Percentiles rank a stretch among this genome's conserved stretches.
Evolutionary conservation across 2,888 invertebrate genomes (phyloP).

Genomic region (Hemithea aestivaria): DNA sequence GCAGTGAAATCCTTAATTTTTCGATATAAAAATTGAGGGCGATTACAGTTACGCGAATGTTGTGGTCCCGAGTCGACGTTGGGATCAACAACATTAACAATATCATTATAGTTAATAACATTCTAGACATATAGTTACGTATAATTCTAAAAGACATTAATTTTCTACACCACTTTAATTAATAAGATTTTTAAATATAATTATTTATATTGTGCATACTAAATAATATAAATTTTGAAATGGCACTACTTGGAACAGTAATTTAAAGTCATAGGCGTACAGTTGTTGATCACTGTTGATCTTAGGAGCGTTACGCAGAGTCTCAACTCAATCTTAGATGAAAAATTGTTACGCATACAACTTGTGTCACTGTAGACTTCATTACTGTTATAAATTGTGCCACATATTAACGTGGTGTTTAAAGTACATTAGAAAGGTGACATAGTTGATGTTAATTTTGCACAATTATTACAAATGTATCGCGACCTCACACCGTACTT

Average conservation of each 20-base stretch:
- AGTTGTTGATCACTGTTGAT: too few species aligned
- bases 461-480: constrained; percentile 27
- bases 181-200: constrained; percentile 25
- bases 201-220: constrained; percentile 40
- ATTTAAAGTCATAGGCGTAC: constrained; percentile 4
- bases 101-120: constrained; percentile 20
- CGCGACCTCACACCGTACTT: constrained; percentile 18
- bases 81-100: too few species aligned
- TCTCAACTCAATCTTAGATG: too few species aligned
- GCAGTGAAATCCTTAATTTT: too few species aligned
- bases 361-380: too few species aligned
- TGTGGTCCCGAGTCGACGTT: too few species aligned
- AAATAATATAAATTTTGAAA: constrained; percentile 30
- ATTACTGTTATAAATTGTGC: constrained; percentile 37
- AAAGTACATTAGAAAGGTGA: constrained; percentile 42
- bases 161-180: constrained; percentile 36
- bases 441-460: constrained; percentile 38
- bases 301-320: too few species aligned
- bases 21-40: too few species aligned
- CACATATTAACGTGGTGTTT: constrained; percentile 38
- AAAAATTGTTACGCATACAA: too few species aligned
- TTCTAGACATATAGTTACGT: constrained; percentile 23
- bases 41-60: too few species aligned
- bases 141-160: constrained; percentile 20
- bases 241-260: constrained; percentile 33